These are phyloP conservation scores for Typhlomys cinereus DNA, from an alignment of 2,113 vertebrate species.

Conservation along the genomic window DNA sequence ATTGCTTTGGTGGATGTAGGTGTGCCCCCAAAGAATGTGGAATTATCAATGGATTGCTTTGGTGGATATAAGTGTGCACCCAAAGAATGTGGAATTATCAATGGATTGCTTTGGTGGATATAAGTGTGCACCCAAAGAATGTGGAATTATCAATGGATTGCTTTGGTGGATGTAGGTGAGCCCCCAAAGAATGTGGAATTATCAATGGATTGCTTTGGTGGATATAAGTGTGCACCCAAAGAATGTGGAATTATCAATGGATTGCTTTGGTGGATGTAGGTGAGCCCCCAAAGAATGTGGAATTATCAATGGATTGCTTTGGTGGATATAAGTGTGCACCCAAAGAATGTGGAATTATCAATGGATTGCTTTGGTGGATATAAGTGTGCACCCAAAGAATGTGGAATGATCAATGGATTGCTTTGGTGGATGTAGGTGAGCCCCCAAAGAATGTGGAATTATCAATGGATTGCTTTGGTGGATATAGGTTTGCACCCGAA, in stretches of 20 bases:
- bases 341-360: conserved; percentile 25
- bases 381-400: conserved; percentile 30
- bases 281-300: conserved; percentile 11
- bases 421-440: not conserved
- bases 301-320: not conserved
- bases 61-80: not conserved
- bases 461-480: not conserved
- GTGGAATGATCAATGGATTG: not conserved
- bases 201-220: not conserved
- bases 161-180: not conserved
- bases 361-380: not conserved
- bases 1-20: not conserved
- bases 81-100: conserved; percentile 25
- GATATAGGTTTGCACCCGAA: not conserved
- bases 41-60: not conserved
- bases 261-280: not conserved
- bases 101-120: not conserved
- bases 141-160: not conserved
- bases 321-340: not conserved
- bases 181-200: conserved; percentile 28
- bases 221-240: conserved; percentile 1
- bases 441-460: conserved; percentile 28
- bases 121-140: conserved; percentile 30
- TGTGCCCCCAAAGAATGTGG: conserved; percentile 16
- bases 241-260: not conserved